These are phyloP conservation scores for Thripadectes ignobilis DNA, from an alignment of 2,797 vertebrate genomes.

Conservation along the genomic window DNA sequence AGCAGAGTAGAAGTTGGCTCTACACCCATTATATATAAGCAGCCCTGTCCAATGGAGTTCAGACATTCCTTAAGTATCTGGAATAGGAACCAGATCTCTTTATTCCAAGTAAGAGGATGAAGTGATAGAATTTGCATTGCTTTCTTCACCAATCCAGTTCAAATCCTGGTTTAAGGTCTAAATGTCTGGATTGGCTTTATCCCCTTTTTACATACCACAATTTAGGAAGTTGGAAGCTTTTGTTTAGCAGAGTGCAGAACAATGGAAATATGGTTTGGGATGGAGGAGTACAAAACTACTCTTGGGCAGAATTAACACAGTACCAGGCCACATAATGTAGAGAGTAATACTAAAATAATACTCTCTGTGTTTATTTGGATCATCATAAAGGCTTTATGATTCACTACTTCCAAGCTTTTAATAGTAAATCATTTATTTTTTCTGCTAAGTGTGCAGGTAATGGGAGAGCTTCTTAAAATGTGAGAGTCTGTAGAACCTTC, in stretches of 20 bases:
- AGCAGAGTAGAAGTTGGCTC: not conserved
- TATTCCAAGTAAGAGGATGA: not conserved
- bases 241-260: not conserved
- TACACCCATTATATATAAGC: not conserved
- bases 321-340: not conserved
- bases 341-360: not conserved
- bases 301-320: not conserved
- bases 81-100: not conserved
- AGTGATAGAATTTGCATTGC: not conserved
- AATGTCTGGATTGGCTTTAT: not conserved
- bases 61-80: not conserved
- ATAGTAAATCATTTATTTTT: not conserved
- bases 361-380: not conserved
- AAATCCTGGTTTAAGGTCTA: not conserved
- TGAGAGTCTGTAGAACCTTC: not conserved
- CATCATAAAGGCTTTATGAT: not conserved
- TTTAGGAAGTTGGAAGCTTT: not conserved
- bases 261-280: not conserved
- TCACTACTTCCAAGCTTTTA: not conserved
- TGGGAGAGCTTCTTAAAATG: not conserved
- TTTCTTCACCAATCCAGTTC: not conserved
- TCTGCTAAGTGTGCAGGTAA: not conserved
- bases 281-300: not conserved
- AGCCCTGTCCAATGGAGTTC: not conserved
- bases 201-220: not conserved